Evolutionary conservation across 2,797 vertebrate species (phyloP).

Genomic region (Etheostoma nigrum): DNA sequence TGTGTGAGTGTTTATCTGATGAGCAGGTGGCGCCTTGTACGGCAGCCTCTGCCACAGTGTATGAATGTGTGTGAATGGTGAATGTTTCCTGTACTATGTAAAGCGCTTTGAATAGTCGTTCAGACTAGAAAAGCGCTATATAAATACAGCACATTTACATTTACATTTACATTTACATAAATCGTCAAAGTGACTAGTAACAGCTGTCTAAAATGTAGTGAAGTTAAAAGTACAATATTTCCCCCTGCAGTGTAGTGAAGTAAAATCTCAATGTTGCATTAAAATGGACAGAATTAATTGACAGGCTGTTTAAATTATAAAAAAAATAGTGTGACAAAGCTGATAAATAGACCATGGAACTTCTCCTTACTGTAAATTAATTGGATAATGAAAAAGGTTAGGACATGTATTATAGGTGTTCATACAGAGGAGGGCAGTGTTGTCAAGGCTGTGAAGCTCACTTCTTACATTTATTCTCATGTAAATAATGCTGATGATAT

Average conservation of each 20-base stretch:
- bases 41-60: too few species aligned
- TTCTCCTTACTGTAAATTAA: not conserved
- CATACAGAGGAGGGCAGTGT: slow-evolving; percentile 70
- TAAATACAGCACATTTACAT: too few species aligned
- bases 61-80: too few species aligned
- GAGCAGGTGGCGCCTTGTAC: too few species aligned
- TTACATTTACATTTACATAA: too few species aligned
- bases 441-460: slow-evolving; percentile 41
- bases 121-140: too few species aligned
- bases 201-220: not conserved
- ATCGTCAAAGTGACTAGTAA: not conserved
- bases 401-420: slow-evolving; percentile 38
- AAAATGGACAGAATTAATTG: not conserved
- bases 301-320: not conserved
- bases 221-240: not conserved
- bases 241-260: not conserved
- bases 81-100: too few species aligned
- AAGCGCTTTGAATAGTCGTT: too few species aligned
- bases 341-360: too few species aligned
- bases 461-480: not conserved
- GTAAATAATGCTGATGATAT: not conserved
- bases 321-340: too few species aligned
- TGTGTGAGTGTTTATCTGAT: too few species aligned
- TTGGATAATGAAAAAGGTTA: not conserved
- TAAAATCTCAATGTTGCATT: not conserved